Evolutionary conservation across 2,888 invertebrate species (phyloP).

Genomic region (Pyralis farinalis): DNA sequence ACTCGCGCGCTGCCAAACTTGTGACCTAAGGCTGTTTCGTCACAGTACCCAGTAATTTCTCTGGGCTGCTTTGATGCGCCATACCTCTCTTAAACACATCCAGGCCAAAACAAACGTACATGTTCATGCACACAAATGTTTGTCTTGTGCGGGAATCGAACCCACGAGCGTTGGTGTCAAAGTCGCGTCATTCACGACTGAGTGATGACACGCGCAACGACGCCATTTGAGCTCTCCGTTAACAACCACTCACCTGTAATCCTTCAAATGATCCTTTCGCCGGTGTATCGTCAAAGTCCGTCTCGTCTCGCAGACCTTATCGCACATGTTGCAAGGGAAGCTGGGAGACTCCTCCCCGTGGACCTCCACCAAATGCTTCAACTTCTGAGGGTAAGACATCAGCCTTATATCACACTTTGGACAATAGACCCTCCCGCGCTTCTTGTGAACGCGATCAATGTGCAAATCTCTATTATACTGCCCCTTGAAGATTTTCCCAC

Average conservation of each 20-base stretch:
- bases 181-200: no score
- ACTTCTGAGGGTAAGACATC: conserved; percentile 66
- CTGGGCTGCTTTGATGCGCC: no score
- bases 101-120: no score
- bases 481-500: conserved; percentile 62
- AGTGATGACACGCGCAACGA: no score
- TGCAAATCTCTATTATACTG: conserved; percentile 48
- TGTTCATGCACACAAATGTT: no score
- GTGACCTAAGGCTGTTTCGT: no score
- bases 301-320: conserved; percentile 53
- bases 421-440: conserved; percentile 60
- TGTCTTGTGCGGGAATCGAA: no score
- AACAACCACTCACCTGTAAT: conserved; percentile 48
- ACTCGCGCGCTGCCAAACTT: no score
- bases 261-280: conserved; percentile 64
- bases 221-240: no score
- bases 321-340: conserved; percentile 57
- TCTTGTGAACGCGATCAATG: conserved; percentile 53
- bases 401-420: conserved; percentile 64
- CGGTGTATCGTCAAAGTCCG: conserved; percentile 59
- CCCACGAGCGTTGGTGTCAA: no score
- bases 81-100: no score
- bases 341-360: conserved; percentile 60
- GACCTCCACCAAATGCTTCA: conserved; percentile 65
- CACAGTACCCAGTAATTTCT: no score